phyloP scores from a whole-genome alignment of 1,140 invertebrate species.

The Amyelois transitella region DNA sequence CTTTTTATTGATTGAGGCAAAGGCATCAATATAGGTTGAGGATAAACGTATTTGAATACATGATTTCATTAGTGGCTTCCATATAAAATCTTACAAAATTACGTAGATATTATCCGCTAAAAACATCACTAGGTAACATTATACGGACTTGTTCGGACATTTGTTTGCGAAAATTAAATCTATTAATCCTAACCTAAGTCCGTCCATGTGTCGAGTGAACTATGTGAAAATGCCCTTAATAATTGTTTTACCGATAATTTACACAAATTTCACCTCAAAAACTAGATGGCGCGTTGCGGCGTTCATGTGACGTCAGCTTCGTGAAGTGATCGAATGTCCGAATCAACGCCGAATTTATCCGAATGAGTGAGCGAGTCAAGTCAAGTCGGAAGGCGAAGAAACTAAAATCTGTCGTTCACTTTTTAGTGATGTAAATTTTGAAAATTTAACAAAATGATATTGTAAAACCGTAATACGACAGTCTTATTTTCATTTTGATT shows the following conservation, averaged over 20 bases:
- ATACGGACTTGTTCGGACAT: no score
- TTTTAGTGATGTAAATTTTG: slow-evolving; percentile 77
- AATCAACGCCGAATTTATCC: slow-evolving; percentile 74
- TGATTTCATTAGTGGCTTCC: no score
- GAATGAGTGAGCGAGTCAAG: slow-evolving; percentile 81
- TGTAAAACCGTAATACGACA: slow-evolving; percentile 56
- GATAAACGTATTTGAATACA: no score
- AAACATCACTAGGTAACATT: no score
- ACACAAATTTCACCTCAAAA: neutral
- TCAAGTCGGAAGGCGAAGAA: slow-evolving; percentile 75
- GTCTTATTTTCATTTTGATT: slow-evolving; percentile 59
- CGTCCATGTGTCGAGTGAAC: no score
- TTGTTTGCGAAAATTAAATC: no score
- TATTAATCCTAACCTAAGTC: no score
- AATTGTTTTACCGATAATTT: slow-evolving; percentile 25
- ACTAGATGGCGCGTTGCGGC: slow-evolving; percentile 30
- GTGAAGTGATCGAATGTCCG: slow-evolving; percentile 73
- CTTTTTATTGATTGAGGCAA: neutral
- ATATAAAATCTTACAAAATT: no score
- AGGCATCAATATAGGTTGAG: neutral
- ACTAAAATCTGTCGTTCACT: slow-evolving; percentile 81
- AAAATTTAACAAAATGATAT: slow-evolving; percentile 72
- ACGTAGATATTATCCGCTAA: no score
- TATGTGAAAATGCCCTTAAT: neutral
- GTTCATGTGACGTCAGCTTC: slow-evolving; percentile 71